phyloP scores from a whole-genome alignment of 2,113 vertebrate species.

The Pagrus major region DNA sequence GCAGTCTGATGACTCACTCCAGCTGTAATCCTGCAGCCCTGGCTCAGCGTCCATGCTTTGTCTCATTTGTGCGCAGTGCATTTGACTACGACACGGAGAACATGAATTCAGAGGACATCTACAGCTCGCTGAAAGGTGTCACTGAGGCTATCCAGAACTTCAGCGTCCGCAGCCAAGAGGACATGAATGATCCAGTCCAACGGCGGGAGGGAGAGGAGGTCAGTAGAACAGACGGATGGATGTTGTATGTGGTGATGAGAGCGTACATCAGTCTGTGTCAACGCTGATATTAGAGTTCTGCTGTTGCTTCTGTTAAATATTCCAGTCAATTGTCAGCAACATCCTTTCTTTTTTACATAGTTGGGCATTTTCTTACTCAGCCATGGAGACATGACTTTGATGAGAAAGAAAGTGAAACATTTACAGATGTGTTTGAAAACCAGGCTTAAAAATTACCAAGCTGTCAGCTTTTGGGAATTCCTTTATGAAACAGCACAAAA shows the following conservation, averaged over 20 bases:
- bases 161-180: constrained; percentile 96
- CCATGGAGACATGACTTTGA: not conserved
- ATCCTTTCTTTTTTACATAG: not conserved
- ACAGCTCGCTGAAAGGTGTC: constrained; percentile 96
- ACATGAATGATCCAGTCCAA: constrained; percentile 94
- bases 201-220: constrained; percentile 84
- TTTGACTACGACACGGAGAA: constrained; percentile 99
- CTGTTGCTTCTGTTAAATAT: not conserved
- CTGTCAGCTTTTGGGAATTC: too few species aligned
- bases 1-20: not conserved
- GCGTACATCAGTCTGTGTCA: not conserved
- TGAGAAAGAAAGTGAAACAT: constrained; percentile 5
- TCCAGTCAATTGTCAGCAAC: not conserved
- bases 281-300: not conserved
- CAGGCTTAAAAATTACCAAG: not conserved
- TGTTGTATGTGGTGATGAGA: not conserved
- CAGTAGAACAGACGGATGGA: constrained; percentile 21
- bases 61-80: constrained; percentile 84
- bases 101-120: constrained; percentile 99
- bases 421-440: not conserved
- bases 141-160: constrained; percentile 99
- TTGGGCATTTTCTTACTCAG: not conserved
- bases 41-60: not conserved
- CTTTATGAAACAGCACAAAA: not conserved
- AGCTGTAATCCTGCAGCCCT: not conserved